phyloP scores from a whole-genome alignment of 2,797 vertebrate species.

The Carcharodon carcharias region DNA sequence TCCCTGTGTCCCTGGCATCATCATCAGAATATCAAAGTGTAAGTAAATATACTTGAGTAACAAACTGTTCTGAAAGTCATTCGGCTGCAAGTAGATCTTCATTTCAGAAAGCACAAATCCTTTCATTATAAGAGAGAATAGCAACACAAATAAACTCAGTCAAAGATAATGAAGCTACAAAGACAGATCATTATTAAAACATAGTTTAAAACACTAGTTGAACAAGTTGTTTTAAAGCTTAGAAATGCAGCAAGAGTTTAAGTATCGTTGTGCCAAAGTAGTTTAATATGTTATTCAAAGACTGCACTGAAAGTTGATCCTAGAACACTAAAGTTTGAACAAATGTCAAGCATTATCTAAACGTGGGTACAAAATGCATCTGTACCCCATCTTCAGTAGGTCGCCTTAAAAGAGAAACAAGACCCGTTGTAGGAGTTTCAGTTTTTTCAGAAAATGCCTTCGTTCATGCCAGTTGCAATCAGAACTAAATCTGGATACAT shows the following conservation, averaged over 20 bases:
- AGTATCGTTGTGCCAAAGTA: not conserved
- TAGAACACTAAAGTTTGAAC: not conserved
- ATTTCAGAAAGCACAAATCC: not conserved
- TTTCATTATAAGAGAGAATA: not conserved
- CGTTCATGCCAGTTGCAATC: not conserved
- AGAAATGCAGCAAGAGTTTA: not conserved
- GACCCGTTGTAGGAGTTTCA: not conserved
- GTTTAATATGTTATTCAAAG: not conserved
- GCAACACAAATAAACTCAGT: not conserved
- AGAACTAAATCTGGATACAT: not conserved
- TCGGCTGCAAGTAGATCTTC: not conserved
- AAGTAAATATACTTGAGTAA: not conserved
- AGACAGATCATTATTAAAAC: not conserved
- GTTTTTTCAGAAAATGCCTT: not conserved
- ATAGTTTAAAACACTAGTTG: not conserved
- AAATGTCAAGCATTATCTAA: not conserved
- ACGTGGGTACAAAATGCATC: not conserved
- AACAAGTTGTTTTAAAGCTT: not conserved
- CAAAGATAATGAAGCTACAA: not conserved
- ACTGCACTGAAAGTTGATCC: not conserved
- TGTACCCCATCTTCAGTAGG: not conserved
- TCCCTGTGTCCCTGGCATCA: not conserved
- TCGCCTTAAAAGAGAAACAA: not conserved
- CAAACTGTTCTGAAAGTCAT: not conserved
- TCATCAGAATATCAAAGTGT: not conserved